A percentile compares a stretch with the other conserved stretches of the same genome.
These are phyloP conservation scores for Morone saxatilis DNA, from an alignment of 2,113 vertebrate species.

Conservation along the genomic window DNA sequence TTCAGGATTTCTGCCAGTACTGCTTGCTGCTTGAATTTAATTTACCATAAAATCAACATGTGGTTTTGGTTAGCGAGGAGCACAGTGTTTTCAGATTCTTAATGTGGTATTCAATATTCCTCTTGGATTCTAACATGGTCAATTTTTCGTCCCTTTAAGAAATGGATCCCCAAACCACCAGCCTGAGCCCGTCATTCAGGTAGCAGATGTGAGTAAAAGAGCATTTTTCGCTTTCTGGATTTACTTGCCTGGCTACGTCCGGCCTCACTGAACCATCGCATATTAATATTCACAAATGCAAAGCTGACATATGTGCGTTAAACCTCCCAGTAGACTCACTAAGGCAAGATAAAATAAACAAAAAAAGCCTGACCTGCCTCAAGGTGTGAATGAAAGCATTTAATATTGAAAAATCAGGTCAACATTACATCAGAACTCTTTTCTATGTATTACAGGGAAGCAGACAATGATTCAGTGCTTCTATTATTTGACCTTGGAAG, in stretches of 20 bases:
- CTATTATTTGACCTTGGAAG: background rate
- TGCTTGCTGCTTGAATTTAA: background rate
- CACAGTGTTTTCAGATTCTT: background rate
- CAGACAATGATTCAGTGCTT: background rate
- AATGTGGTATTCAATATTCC: background rate
- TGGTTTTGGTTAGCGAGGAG: background rate
- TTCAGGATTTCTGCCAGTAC: background rate
- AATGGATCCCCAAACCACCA: constrained; percentile 94
- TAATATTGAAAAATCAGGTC: background rate
- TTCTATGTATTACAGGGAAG: background rate
- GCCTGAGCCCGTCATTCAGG: constrained; percentile 83
- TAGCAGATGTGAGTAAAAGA: constrained; percentile 80
- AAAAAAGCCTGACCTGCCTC: background rate
- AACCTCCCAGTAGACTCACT: background rate
- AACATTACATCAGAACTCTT: background rate
- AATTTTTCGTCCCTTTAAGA: constrained; percentile 71
- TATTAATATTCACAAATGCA: constrained; percentile 38
- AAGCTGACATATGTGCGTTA: constrained; percentile 28
- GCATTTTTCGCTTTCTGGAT: background rate
- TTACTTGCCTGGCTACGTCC: background rate
- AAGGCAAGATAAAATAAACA: background rate
- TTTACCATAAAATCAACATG: background rate
- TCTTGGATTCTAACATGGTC: background rate
- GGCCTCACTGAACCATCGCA: background rate
- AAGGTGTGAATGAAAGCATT: background rate